Conservation (phyloP, 1,140 invertebrate species). For the Drosophila cardini region DNA sequence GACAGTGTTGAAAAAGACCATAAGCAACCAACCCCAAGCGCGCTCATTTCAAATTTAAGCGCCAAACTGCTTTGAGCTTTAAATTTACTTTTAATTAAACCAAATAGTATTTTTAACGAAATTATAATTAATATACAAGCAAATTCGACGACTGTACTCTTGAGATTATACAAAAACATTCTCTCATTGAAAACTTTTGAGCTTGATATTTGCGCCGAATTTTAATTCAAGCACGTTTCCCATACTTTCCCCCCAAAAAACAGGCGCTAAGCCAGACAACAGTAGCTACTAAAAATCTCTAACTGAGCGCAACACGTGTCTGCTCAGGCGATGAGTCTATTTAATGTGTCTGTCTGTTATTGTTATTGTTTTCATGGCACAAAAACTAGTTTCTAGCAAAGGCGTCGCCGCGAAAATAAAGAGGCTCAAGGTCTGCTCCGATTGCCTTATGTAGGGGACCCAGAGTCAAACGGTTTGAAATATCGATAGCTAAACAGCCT, state of each 20-base stretch:
- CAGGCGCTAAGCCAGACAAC: conserved; percentile 21
- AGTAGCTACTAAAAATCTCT: conserved; percentile 4
- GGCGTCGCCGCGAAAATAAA: conserved; percentile 55
- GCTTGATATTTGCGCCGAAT: conserved; percentile 29
- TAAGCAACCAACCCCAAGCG: not conserved
- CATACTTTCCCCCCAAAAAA: not conserved
- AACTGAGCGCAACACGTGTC: conserved; percentile 57
- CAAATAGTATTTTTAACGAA: too few species aligned
- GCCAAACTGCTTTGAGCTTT: not conserved
- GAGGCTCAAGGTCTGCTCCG: conserved; percentile 54
- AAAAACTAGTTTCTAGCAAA: conserved; percentile 69
- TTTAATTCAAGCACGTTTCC: conserved; percentile 45
- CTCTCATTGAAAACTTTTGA: conserved; percentile 36
- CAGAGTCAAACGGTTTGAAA: conserved; percentile 22
- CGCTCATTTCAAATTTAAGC: conserved; percentile 7
- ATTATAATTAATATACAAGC: too few species aligned
- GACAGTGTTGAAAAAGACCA: conserved; percentile 10
- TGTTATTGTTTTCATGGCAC: conserved; percentile 40
- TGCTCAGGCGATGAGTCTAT: conserved; percentile 33
- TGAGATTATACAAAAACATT: conserved; percentile 15
- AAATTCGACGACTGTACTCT: not conserved
- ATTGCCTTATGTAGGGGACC: conserved; percentile 21
- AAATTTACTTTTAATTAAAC: not conserved
- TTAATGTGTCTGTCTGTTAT: conserved; percentile 6
- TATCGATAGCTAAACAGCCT: conserved; percentile 63